Base-by-base conservation (phyloP, 2,888 invertebrate genomes). In the Agrochola macilenta region DNA sequence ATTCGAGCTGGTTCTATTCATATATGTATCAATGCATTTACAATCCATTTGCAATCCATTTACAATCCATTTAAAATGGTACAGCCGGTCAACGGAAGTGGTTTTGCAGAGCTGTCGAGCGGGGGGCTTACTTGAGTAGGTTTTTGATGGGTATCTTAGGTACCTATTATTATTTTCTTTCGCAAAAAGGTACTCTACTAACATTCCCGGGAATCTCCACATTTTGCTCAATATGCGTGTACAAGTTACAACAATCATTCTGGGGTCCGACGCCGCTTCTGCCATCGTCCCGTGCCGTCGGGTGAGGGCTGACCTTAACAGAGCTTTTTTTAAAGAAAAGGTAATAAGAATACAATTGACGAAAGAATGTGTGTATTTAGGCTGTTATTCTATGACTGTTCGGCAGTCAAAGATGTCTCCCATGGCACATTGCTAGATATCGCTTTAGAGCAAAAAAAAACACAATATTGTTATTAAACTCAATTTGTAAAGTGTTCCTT, bases 1-100 rank as follows among this genome's bases (percentile, higher is more conserved):
- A 49, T 4, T 46, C 46, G n/a, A 79, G 46, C 23, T 26, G 8
- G 58, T 79, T 60, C 11, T 23, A 30, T 58, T 20, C n/a, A n/a
- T n/a, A n/a, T n/a, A n/a, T n/a, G n/a, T n/a, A n/a, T n/a, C 30
- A 20, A 43, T 66, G 14, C 17, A 52, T 43, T 43, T 43, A 1
- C 39, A 57, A 54, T 46, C 7, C n/a, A 26, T 60, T 49, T 12
- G n/a, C 30, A 20, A 43, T 66, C 17, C 17, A 52, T 43, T 43
- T 43, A 1, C 39, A 57, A 54, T 46, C 7, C n/a, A 26, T 60
- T 49, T 12, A 49, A n/a, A 12, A n/a, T 35, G 54, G 26, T 69
- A 35, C 14, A 54, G 17, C 54, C 23, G 14, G 52, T 30, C n/a
- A 20, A 39, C 66, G 39, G 46, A 61, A 79, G 14, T 43, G 60